Evolutionary conservation across 2,888 invertebrate genomes (phyloP).

Genomic region (Sinotaia quadrata): DNA sequence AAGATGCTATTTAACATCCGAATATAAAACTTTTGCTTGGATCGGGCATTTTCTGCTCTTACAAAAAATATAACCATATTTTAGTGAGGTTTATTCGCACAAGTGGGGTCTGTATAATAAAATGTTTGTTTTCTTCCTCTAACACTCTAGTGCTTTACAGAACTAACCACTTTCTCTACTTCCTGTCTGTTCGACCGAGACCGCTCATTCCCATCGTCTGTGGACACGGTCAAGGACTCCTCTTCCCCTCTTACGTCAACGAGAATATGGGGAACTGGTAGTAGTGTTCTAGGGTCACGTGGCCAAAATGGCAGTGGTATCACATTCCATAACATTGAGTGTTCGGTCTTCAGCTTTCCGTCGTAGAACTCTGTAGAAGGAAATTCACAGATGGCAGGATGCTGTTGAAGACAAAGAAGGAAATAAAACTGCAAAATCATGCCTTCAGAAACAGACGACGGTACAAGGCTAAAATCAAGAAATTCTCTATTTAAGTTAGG

Average conservation of each 20-base stretch:
- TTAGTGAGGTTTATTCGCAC: too few relatives aligned
- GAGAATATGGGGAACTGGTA: constrained; percentile 48
- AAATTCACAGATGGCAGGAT: constrained; percentile 54
- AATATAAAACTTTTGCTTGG: too few relatives aligned
- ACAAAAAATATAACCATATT: too few relatives aligned
- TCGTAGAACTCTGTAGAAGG: constrained; percentile 59
- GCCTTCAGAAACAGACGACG: too few relatives aligned
- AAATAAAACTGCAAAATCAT: too few relatives aligned
- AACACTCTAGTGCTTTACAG: neutral
- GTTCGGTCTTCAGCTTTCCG: neutral
- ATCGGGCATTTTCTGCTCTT: too few relatives aligned
- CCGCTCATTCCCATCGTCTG: constrained; percentile 59
- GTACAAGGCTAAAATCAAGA: too few relatives aligned
- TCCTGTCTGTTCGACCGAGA: constrained; percentile 59
- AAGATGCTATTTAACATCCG: too few relatives aligned
- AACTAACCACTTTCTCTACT: constrained; percentile 52
- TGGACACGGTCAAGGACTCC: constrained; percentile 50
- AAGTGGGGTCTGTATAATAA: too few relatives aligned
- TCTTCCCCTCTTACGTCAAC: constrained; percentile 60
- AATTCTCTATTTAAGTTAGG: too few relatives aligned
- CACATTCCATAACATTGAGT: neutral
- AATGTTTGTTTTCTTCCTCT: too few relatives aligned
- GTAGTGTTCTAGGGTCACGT: neutral
- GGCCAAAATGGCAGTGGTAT: neutral
- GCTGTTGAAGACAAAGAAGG: constrained; percentile 43